These are phyloP conservation scores for Danio albolineatus DNA, from an alignment of 2,797 vertebrate species.

Conservation along the genomic window DNA sequence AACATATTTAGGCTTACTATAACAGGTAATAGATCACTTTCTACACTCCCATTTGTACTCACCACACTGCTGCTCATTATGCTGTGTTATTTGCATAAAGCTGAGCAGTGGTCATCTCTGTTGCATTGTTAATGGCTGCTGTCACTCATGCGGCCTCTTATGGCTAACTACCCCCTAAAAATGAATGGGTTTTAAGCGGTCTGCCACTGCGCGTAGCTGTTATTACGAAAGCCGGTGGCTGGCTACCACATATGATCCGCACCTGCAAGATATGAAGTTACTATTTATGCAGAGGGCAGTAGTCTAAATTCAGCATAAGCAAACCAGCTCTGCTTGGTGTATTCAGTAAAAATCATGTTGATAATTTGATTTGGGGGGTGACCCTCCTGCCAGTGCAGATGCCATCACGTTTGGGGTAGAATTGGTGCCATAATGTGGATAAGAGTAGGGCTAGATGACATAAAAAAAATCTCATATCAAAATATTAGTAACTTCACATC, in stretches of 20 bases:
- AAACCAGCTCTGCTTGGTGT: too few relatives aligned
- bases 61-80: background rate
- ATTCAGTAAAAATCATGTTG: too few relatives aligned
- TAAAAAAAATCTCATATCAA: too few relatives aligned
- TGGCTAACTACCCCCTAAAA: background rate
- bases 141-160: background rate
- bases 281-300: background rate
- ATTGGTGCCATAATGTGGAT: too few relatives aligned
- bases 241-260: background rate
- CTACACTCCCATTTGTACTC: slow-evolving; percentile 1
- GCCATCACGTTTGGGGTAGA: too few relatives aligned
- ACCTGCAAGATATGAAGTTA: background rate
- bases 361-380: too few relatives aligned
- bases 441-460: too few relatives aligned
- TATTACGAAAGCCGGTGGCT: background rate
- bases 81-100: slow-evolving; percentile 3
- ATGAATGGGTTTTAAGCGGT: background rate
- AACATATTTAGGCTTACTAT: background rate
- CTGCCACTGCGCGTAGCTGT: background rate
- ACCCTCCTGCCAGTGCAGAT: too few relatives aligned
- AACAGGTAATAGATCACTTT: background rate
- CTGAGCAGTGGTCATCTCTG: background rate
- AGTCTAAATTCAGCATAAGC: background rate
- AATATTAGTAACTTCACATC: too few relatives aligned
- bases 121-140: slow-evolving; percentile 8